These are phyloP conservation scores for Stictonetta naevosa DNA, from an alignment of 2,113 vertebrate genomes.

Conservation along the genomic window DNA sequence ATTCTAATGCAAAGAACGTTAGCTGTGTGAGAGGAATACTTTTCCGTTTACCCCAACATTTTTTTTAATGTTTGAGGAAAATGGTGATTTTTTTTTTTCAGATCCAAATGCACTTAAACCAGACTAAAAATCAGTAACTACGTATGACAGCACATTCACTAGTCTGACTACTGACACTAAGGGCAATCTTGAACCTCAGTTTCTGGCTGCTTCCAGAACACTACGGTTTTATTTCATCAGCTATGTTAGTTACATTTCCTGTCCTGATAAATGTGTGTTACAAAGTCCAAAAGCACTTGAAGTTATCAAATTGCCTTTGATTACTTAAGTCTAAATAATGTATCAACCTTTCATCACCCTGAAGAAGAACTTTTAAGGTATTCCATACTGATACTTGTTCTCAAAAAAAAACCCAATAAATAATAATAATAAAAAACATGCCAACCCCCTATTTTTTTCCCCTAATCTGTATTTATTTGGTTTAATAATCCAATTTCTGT, in stretches of 20 bases:
- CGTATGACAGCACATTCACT: background rate
- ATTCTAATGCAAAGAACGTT: background rate
- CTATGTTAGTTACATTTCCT: slow-evolving; percentile 55
- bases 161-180: background rate
- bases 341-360: slow-evolving; percentile 56
- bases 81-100: background rate
- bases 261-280: slow-evolving; percentile 64
- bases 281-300: slow-evolving; percentile 71
- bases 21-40: background rate
- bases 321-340: slow-evolving; percentile 68
- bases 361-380: slow-evolving; percentile 45
- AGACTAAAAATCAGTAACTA: slow-evolving; percentile 18
- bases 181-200: background rate
- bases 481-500: slow-evolving; percentile 3
- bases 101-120: background rate
- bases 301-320: slow-evolving; percentile 70
- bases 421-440: background rate
- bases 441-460: background rate
- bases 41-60: background rate
- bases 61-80: background rate
- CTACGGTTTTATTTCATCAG: slow-evolving; percentile 65
- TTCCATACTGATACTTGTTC: background rate
- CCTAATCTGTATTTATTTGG: background rate
- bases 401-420: background rate
- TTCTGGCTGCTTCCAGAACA: slow-evolving; percentile 43